phyloP scores from a whole-genome alignment of 1,140 invertebrate species.

The Drosophila pruinosa region DNA sequence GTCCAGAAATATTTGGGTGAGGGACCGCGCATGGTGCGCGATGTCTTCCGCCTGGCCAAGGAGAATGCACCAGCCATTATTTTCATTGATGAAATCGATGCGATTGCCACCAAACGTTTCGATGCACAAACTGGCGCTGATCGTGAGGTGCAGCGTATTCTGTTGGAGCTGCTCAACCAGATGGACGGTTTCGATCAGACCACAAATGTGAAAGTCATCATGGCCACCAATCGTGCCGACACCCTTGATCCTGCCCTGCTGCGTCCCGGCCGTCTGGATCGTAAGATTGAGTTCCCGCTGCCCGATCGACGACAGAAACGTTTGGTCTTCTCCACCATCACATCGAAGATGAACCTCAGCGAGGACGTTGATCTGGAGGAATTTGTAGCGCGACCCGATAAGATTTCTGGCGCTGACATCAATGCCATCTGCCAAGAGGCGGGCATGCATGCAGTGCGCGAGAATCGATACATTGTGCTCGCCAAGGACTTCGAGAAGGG shows the following conservation, averaged over 20 bases:
- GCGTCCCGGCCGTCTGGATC: constrained; percentile 97
- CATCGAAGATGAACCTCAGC: constrained; percentile 99
- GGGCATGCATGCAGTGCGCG: constrained; percentile 97
- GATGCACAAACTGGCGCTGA: constrained; percentile 99
- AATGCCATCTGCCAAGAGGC: constrained; percentile 99
- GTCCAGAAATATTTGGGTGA: constrained; percentile 99
- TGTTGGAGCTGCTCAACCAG: constrained; percentile 98
- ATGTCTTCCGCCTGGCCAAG: constrained; percentile 99
- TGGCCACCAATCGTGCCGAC: constrained; percentile 99
- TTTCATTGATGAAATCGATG: constrained; percentile 99
- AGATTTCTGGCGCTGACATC: constrained; percentile 99
- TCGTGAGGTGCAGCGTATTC: constrained; percentile 98
- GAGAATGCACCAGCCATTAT: constrained; percentile 99
- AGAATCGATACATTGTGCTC: constrained; percentile 97
- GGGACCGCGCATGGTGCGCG: constrained; percentile 99
- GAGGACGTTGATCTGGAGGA: constrained; percentile 99
- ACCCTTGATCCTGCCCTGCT: constrained; percentile 98
- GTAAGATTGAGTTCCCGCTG: constrained; percentile 99
- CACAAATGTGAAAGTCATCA: constrained; percentile 99
- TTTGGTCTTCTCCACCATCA: constrained; percentile 98
- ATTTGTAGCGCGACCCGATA: constrained; percentile 98
- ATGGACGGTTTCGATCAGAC: constrained; percentile 99
- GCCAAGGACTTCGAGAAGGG: constrained; percentile 99
- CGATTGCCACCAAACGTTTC: constrained; percentile 99
- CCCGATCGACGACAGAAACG: constrained; percentile 99